These are phyloP conservation scores for Perca fluviatilis DNA, from an alignment of 2,113 vertebrate species.

Conservation along the genomic window DNA sequence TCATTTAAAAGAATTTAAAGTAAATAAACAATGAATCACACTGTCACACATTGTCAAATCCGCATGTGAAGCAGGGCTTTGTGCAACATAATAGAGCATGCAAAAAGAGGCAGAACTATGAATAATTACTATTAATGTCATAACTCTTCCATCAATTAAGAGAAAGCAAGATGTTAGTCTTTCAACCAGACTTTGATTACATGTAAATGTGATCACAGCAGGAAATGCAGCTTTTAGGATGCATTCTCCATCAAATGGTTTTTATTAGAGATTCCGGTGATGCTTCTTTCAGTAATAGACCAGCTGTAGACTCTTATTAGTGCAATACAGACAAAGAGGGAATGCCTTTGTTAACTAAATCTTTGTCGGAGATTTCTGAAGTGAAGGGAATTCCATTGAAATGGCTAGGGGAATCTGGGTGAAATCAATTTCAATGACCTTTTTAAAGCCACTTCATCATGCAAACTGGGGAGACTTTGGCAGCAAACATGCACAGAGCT, in stretches of 20 bases:
- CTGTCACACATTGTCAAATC: constrained; percentile 23
- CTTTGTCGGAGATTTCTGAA: constrained; percentile 32
- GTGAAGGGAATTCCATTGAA: constrained; percentile 26
- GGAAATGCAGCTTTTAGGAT: constrained; percentile 1
- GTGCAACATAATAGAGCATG: constrained; percentile 3
- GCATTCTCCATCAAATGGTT: constrained; percentile 4
- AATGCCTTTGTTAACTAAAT: constrained; percentile 50
- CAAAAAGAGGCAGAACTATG: not conserved
- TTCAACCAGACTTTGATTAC: constrained; percentile 36
- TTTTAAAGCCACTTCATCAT: constrained; percentile 49
- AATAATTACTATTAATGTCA: constrained; percentile 28
- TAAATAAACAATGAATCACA: constrained; percentile 50
- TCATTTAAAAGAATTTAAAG: constrained; percentile 42
- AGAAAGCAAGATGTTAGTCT: constrained; percentile 27
- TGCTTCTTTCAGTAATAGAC: constrained; percentile 19
- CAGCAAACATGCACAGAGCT: constrained; percentile 29
- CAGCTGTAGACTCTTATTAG: constrained; percentile 51
- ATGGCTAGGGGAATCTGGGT: not conserved
- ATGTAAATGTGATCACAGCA: constrained; percentile 46
- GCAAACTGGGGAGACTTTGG: constrained; percentile 37
- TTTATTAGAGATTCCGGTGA: constrained; percentile 26
- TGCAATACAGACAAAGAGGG: constrained; percentile 33
- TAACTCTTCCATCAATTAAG: constrained; percentile 1
- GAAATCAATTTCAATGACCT: constrained; percentile 44
- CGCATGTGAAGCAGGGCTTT: constrained; percentile 28